These are phyloP conservation scores for Heteromormyrus szaboi DNA, from an alignment of 2,797 vertebrate genomes.

Conservation along the genomic window DNA sequence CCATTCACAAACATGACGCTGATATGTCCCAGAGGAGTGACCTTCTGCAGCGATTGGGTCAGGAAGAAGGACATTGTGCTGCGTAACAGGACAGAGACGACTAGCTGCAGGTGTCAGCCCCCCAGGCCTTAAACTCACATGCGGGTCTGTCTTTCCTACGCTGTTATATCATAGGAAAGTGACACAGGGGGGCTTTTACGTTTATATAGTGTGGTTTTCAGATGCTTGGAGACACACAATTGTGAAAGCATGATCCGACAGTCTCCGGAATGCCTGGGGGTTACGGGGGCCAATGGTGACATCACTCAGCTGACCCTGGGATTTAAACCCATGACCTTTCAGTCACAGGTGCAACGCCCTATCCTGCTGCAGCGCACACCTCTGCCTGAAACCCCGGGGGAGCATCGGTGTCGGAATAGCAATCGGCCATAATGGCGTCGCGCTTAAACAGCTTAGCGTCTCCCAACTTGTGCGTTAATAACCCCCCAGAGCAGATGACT, in stretches of 20 bases:
- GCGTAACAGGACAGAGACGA: conserved; percentile 18
- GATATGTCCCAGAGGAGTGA: not conserved
- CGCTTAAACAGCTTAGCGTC: not conserved
- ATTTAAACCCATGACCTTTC: not conserved
- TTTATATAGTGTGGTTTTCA: not conserved
- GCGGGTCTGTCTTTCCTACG: conserved; percentile 16
- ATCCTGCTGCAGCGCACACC: not conserved
- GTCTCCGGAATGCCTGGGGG: not conserved
- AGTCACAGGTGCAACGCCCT: not conserved
- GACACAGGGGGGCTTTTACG: not conserved
- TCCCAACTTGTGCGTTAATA: not conserved
- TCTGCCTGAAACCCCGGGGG: not conserved
- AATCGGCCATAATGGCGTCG: not conserved
- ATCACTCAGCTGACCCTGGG: not conserved
- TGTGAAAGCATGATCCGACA: not conserved
- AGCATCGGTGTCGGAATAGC: not conserved
- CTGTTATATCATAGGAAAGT: conserved; percentile 9
- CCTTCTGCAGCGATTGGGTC: not conserved
- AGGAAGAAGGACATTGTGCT: not conserved
- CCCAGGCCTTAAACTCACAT: conserved; percentile 20
- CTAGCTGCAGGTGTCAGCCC: conserved; percentile 15
- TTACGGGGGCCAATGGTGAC: not conserved
- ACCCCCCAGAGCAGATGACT: not conserved
- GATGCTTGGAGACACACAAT: not conserved
- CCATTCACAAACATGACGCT: not conserved